Evolutionary conservation across 2,888 invertebrate species (phyloP).

Genomic region (Ochropacha duplaris): DNA sequence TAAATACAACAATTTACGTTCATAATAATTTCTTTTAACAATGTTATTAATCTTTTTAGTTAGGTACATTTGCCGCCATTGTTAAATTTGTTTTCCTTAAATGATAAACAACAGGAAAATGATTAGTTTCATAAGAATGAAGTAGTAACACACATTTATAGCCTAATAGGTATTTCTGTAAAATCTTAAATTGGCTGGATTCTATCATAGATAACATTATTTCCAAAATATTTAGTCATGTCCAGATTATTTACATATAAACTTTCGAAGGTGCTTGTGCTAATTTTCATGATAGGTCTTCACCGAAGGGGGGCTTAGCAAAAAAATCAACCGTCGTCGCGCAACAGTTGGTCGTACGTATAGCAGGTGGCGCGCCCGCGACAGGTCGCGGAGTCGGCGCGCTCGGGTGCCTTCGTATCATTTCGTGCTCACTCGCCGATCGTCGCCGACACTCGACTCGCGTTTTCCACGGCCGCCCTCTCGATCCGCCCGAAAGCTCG

Average conservation of each 20-base stretch:
- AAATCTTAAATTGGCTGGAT: neutral
- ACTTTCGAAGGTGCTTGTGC: constrained; percentile 35
- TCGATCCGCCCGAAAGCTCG: constrained; percentile 78
- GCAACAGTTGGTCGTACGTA: constrained; percentile 77
- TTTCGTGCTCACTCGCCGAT: constrained; percentile 43
- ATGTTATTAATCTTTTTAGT: neutral
- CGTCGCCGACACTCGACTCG: constrained; percentile 45
- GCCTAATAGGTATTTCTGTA: neutral
- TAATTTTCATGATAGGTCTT: constrained; percentile 66
- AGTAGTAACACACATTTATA: constrained; percentile 15
- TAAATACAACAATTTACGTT: neutral
- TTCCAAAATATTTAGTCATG: neutral
- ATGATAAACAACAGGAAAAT: constrained; percentile 56
- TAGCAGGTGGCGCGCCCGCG: constrained; percentile 79
- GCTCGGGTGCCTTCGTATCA: constrained; percentile 48
- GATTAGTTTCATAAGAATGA: constrained; percentile 9
- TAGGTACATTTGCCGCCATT: constrained; percentile 18
- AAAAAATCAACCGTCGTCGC: constrained; percentile 81
- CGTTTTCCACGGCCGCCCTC: constrained; percentile 76
- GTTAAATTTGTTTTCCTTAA: constrained; percentile 50
- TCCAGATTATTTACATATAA: constrained; percentile 1
- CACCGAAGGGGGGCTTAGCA: constrained; percentile 60
- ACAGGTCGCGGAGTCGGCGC: constrained; percentile 60
- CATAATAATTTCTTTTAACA: neutral
- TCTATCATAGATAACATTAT: neutral